A percentile compares a stretch with the other conserved stretches of the same genome.
phyloP scores from a whole-genome alignment of 2,113 vertebrate genomes.

The Amphilophus citrinellus region DNA sequence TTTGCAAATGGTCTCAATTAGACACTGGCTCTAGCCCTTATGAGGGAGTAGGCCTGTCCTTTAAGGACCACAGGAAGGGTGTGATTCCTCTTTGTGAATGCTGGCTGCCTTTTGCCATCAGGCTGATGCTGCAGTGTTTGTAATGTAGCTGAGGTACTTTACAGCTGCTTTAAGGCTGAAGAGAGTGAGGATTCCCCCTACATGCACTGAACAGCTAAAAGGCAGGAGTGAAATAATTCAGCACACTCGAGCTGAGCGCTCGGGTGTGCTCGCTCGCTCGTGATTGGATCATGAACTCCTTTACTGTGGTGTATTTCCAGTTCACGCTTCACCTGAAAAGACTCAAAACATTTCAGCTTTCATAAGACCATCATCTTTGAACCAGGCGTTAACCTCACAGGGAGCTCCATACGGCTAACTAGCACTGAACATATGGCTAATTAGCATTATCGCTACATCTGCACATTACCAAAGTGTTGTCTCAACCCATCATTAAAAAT shows the following conservation, averaged over 20 bases:
- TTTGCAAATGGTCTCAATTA: not conserved
- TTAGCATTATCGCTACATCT: rapidly evolving
- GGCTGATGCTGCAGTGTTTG: not conserved
- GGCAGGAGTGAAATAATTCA: not conserved
- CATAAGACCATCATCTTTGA: not conserved
- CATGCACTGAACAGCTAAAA: not conserved
- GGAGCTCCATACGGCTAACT: not conserved
- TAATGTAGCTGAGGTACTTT: not conserved
- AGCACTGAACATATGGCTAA: not conserved
- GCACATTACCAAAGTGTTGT: not conserved
- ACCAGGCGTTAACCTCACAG: not conserved
- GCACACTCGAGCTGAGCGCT: not conserved
- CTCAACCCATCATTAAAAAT: not conserved
- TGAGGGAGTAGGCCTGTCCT: not conserved
- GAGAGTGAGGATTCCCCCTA: not conserved
- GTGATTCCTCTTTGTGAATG: no score
- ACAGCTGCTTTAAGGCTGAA: not conserved
- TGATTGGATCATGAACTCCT: not conserved
- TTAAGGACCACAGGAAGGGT: not conserved
- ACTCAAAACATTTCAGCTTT: not conserved
- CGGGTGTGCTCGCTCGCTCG: not conserved
- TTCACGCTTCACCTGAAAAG: not conserved
- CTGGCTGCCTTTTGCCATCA: not conserved
- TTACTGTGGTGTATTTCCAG: not conserved
- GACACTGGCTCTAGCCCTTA: not conserved